Evolutionary conservation across 2,888 invertebrate species (phyloP), one percentile per base, ranked within the genome.

Genomic region (Tineola bisselliella): DNA sequence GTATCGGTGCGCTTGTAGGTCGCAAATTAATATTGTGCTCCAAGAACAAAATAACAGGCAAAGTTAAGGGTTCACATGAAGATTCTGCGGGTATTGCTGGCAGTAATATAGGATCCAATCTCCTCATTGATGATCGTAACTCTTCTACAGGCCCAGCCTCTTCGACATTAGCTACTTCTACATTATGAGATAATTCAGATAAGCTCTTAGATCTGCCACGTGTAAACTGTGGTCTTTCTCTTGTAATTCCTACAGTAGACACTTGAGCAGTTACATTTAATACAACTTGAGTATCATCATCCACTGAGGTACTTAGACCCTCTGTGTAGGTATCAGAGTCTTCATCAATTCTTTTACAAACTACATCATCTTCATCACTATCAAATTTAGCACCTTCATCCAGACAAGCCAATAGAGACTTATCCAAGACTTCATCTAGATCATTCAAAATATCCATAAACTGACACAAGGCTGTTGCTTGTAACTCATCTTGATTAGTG

Each of bases 391-490:
- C 69, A 64, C 73, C 73, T 64, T 84, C 84, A 64, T 86, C 84
- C 58, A 86, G 77, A 64, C 83, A 81, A 61, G 81, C 82, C 60
- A 86, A 70, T 63, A 88, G 68, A 61, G 88, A 88, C 65, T 87
- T 88, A 67, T 90, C 89, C 66, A 90, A 72, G 63, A 89, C 87
- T 71, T 89, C 88, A 72, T 90, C 90, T 64, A 90, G 74, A 70
- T 88, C 88, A 67, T 88, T 87, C 65, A 90, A 75, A 63, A 90
- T 88, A 70, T 88, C 82, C 80, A 90, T 84, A 70, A 87, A 87
- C 66, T 87, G 84, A 67, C 82, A 81, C 62, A 87, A 74, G 19
- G 86, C 87, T 61, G 84, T 79, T 33, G 87, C 83, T 72, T 87
- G 86, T 70, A 84, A 84, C 64, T 87, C 84, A 63, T 86, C 86